These are phyloP conservation scores for Drosophila subpulchrella DNA, from an alignment of 1,140 invertebrate species.

Conservation along the genomic window DNA sequence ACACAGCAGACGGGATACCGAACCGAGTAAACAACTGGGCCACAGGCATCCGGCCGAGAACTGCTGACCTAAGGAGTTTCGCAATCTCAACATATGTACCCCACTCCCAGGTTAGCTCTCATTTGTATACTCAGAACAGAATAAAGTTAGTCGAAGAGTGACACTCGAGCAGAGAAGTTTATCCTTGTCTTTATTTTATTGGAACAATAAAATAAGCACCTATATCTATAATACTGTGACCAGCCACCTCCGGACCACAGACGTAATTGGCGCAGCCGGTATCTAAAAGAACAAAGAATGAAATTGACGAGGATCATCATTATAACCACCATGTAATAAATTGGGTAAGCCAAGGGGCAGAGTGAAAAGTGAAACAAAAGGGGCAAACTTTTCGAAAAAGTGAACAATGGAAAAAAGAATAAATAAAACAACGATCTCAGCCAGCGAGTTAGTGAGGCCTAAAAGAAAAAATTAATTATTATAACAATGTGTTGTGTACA, in stretches of 20 bases:
- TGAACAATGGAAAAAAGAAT: neutral
- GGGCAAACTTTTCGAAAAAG: neutral
- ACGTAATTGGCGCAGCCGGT: neutral
- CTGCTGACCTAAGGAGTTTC: too few species aligned
- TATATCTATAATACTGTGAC: too few species aligned
- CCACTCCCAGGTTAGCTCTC: too few species aligned
- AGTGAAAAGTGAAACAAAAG: neutral
- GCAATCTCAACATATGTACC: too few species aligned
- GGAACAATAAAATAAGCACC: too few species aligned
- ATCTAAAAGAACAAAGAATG: neutral
- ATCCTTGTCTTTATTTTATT: too few species aligned
- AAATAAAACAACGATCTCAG: neutral
- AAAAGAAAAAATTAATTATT: neutral
- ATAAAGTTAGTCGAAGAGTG: too few species aligned
- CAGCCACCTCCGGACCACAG: neutral
- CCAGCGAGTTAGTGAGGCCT: slow-evolving; percentile 1
- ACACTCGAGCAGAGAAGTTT: too few species aligned
- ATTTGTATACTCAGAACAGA: too few species aligned
- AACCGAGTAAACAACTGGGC: too few species aligned
- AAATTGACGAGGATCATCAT: neutral
- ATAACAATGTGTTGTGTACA: neutral
- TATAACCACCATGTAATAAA: slow-evolving; percentile 1
- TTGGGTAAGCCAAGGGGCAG: neutral
- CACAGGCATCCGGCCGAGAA: too few species aligned
- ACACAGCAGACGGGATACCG: too few species aligned